These are phyloP conservation scores for Macrosoma leucophasiata DNA, from an alignment of 2,888 invertebrate species.

Conservation along the genomic window DNA sequence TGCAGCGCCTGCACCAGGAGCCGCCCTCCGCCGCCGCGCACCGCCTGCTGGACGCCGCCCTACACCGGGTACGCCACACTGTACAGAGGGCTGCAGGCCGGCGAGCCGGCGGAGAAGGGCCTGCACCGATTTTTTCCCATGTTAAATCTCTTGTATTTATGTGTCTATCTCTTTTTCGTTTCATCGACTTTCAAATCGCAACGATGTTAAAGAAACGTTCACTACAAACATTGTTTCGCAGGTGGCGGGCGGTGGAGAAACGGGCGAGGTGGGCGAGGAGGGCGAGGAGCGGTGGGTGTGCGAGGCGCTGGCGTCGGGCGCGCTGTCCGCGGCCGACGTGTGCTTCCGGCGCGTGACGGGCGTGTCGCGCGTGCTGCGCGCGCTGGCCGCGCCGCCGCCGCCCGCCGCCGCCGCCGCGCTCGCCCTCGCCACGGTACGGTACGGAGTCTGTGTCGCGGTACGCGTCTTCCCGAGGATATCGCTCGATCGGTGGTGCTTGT, in stretches of 20 bases:
- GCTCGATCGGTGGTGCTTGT: no score
- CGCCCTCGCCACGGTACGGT: no score
- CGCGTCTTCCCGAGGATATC: no score
- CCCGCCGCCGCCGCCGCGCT: constrained; percentile 27
- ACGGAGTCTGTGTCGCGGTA: no score
- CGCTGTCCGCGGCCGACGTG: constrained; percentile 50
- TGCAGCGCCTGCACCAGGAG: constrained; percentile 78
- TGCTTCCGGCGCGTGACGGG: constrained; percentile 55
- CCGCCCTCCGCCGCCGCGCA: constrained; percentile 24
- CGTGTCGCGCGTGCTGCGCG: constrained; percentile 38
- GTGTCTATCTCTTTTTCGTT: no score
- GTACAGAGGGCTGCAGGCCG: no score
- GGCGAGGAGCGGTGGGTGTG: constrained; percentile 40
- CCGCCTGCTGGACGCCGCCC: constrained; percentile 38
- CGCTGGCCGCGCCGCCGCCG: constrained; percentile 33
- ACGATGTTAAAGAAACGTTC: no score
- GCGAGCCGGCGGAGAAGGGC: no score
- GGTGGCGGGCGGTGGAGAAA: constrained; percentile 10
- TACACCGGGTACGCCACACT: constrained; percentile 38
- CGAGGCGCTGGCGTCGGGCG: constrained; percentile 41
- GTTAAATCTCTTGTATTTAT: no score
- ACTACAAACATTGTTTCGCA: no score
- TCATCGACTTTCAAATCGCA: no score
- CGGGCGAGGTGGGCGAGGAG: constrained; percentile 26
- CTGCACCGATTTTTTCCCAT: no score